Conservation (phyloP, 1,140 invertebrate species). For the Listronotus oregonensis region DNA sequence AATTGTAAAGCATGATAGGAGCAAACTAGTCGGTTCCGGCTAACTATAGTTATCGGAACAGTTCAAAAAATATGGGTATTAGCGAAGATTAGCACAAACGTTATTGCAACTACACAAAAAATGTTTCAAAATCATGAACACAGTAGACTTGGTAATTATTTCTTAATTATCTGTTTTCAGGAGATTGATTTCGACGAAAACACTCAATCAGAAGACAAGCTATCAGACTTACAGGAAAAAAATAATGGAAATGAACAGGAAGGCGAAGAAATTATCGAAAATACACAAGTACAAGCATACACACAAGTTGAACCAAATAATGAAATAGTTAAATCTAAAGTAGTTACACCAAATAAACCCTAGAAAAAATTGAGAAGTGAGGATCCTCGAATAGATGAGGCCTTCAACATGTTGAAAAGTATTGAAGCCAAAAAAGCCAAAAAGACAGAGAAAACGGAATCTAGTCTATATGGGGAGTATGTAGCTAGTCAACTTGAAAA, state of each 20-base stretch:
- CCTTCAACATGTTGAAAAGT: constrained; percentile 8
- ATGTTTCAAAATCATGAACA: background rate
- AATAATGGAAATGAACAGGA: background rate
- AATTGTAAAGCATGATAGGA: no score
- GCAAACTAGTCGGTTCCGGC: no score
- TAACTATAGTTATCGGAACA: no score
- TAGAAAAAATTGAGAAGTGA: background rate
- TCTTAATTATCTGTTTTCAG: background rate
- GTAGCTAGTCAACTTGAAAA: constrained; percentile 1
- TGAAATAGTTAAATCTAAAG: no score
- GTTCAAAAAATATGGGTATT: no score
- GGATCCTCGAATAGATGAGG: no score
- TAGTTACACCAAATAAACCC: background rate
- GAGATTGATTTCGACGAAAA: background rate
- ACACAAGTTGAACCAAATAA: no score
- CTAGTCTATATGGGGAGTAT: constrained; percentile 10
- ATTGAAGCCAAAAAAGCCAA: constrained; percentile 9
- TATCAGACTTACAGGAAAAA: background rate
- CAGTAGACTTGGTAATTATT: background rate
- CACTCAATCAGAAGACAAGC: background rate
- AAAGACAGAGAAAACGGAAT: constrained; percentile 6
- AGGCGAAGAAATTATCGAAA: background rate
- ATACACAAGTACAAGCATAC: background rate
- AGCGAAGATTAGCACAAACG: background rate
- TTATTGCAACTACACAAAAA: background rate